A percentile compares a stretch with the other conserved stretches of the same genome.
These are phyloP conservation scores for Heliconius aoede DNA, from an alignment of 2,888 invertebrate genomes.

Conservation along the genomic window DNA sequence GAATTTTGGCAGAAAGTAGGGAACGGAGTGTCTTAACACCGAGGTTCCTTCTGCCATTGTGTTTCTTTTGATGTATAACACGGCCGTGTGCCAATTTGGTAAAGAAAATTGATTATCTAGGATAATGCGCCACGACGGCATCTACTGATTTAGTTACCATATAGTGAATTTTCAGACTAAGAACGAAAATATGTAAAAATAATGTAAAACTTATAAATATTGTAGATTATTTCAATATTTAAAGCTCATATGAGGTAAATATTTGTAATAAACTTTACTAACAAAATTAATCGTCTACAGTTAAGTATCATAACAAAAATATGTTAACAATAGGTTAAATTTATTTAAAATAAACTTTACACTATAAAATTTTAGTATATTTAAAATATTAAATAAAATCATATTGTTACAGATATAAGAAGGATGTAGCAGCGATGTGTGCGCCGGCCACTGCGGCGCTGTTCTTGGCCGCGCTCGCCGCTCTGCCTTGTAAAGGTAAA, in stretches of 20 bases:
- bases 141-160: too few relatives aligned
- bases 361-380: background rate
- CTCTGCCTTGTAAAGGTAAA: constrained; percentile 73
- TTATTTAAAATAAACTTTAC: too few relatives aligned
- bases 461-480: constrained; percentile 73
- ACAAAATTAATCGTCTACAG: too few relatives aligned
- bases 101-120: too few relatives aligned
- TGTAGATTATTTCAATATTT: background rate
- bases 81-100: too few relatives aligned
- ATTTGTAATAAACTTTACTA: background rate
- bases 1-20: too few relatives aligned
- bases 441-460: constrained; percentile 78
- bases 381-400: background rate
- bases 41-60: too few relatives aligned
- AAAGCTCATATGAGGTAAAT: background rate
- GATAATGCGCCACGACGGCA: too few relatives aligned
- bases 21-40: too few relatives aligned
- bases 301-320: too few relatives aligned
- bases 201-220: background rate
- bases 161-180: too few relatives aligned
- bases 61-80: background rate
- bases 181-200: background rate
- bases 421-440: constrained; percentile 76
- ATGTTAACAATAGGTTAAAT: too few relatives aligned
- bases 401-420: constrained; percentile 62